A percentile compares a stretch with the other conserved stretches of the same genome.
Evolutionary conservation across 1,140 invertebrate genomes (phyloP).

Genomic region (Chionoecetes opilio): DNA sequence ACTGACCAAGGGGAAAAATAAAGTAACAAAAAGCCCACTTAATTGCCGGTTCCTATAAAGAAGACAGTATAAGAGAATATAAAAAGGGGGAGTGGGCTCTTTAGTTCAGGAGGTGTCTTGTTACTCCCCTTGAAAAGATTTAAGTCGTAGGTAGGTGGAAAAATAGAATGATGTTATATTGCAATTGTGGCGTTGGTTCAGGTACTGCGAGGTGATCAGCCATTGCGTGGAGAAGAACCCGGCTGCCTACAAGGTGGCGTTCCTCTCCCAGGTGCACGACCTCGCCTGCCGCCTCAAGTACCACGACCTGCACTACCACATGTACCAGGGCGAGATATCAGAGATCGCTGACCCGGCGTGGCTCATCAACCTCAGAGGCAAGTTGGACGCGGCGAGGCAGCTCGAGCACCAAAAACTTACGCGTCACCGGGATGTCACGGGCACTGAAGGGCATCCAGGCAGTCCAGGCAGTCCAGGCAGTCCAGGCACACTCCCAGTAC

Average conservation of each 20-base stretch:
- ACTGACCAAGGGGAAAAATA: too few species aligned
- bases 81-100: too few species aligned
- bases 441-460: too few species aligned
- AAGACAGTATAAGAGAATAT: too few species aligned
- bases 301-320: conserved; percentile 89
- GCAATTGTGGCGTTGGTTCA: neutral
- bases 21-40: too few species aligned
- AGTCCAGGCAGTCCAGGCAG: too few species aligned
- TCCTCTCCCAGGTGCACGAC: conserved; percentile 88
- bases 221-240: conserved; percentile 51
- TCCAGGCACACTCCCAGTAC: neutral
- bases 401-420: conserved; percentile 1
- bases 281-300: conserved; percentile 91
- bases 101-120: too few species aligned
- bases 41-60: too few species aligned
- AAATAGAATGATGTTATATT: too few species aligned
- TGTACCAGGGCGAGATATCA: conserved; percentile 82
- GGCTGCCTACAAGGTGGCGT: conserved; percentile 44
- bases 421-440: neutral
- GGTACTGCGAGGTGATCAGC: conserved; percentile 74
- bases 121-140: too few species aligned
- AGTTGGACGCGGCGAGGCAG: conserved; percentile 39
- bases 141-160: too few species aligned
- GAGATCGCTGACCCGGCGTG: conserved; percentile 84
- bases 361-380: conserved; percentile 83